phyloP scores from a whole-genome alignment of 2,888 invertebrate species.

The Perithous albicinctus region DNA sequence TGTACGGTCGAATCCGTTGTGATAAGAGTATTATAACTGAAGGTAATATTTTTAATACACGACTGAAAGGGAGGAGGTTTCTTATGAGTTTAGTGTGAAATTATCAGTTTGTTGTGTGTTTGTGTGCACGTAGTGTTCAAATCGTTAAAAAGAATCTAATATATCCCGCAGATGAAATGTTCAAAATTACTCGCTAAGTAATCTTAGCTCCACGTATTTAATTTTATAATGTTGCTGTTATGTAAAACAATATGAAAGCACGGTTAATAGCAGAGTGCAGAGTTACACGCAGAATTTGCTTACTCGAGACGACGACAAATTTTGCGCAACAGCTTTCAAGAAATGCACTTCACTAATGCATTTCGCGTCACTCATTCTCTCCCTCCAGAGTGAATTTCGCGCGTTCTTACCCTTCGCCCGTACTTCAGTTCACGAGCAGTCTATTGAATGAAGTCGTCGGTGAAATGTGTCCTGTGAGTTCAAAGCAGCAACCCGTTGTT shows the following conservation, averaged over 20 bases:
- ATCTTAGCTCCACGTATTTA: background rate
- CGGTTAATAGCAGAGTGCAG: background rate
- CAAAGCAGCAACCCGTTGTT: constrained; percentile 16
- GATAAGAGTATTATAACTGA: background rate
- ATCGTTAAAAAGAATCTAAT: too few species aligned
- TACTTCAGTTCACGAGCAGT: constrained; percentile 13
- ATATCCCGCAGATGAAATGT: too few species aligned
- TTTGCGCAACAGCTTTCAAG: constrained; percentile 17
- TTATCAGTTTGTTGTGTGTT: too few species aligned
- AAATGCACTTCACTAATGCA: constrained; percentile 50
- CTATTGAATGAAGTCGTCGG: constrained; percentile 38
- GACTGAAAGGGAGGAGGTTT: background rate
- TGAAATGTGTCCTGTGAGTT: constrained; percentile 19
- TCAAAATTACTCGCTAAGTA: background rate
- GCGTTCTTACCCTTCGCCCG: constrained; percentile 21
- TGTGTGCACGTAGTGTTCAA: too few species aligned
- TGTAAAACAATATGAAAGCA: background rate
- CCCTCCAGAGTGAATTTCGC: constrained; percentile 13
- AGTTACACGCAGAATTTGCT: background rate
- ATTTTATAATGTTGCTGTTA: background rate
- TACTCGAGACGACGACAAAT: constrained; percentile 4
- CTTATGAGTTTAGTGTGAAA: too few species aligned
- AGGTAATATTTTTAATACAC: too few species aligned
- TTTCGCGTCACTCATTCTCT: constrained; percentile 32
- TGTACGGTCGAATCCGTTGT: background rate